Base-by-base conservation (phyloP, 1,140 invertebrate genomes). In the Chionoecetes opilio region DNA sequence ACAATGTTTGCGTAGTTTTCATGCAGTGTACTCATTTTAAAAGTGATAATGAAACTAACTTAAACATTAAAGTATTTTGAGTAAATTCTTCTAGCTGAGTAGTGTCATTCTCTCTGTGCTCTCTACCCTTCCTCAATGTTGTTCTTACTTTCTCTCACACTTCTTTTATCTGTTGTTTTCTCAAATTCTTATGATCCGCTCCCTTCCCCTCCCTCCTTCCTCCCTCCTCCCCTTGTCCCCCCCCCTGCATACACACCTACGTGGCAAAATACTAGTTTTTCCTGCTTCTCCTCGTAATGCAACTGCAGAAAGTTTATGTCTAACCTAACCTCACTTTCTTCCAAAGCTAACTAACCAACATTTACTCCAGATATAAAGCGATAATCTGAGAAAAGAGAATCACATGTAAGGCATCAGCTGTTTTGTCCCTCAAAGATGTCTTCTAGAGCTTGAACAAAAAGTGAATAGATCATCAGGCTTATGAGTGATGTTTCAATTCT, bases 221-320 rank as follows among this genome's bases (percentile, higher is more conserved):
- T n/a, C 41, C 88, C 38, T 41, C n/a, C 53, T 53, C 14, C 38
- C n/a, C 14, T 91, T 14, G 37, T 29, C 35, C 41, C 88, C 14
- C 31, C 88, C 41, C 41, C 41, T 53, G 29, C 88, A 21, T 91
- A 32, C 32, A 21, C n/a, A 32, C 88, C 41, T 41, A 31, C 31
- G 31, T 53, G 37, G 34, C 82, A 82, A 93, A 41, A 92, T 92
- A 38, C 84, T 93, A 84, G 46, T 93, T 93, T 85, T 37, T 93
- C 82, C 82, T 82, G 75, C 91, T 86, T 84, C 32, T 35, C 92
- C 75, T 86, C 92, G 31, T 86, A 38, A 86, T 93, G 82, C 92
- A 93, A 91, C 89, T 91, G 41, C 31, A 75, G 89, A 63, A 75
- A 75, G 21, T 91, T 63, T 35, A n/a, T n/a, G 63, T 75, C 63